Evolutionary conservation across 2,888 invertebrate species (phyloP).

Genomic region (Philopedon plagiatum): DNA sequence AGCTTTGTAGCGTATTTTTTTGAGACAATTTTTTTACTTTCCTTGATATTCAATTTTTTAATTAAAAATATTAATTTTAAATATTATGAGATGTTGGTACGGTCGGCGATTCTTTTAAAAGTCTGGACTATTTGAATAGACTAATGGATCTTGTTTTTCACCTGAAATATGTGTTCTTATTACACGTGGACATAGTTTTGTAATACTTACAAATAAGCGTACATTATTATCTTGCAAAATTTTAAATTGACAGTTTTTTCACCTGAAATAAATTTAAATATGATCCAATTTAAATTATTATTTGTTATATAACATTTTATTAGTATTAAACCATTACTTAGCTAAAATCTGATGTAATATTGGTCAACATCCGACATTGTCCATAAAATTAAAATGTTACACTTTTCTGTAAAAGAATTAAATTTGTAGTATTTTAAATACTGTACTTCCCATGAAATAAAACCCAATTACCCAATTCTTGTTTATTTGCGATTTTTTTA

Average conservation of each 20-base stretch:
- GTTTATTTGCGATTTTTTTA: background rate
- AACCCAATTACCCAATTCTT: background rate
- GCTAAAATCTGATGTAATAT: background rate
- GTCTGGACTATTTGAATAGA: too few relatives aligned
- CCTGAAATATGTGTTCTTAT: too few relatives aligned
- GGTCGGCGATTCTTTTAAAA: too few relatives aligned
- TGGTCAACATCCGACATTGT: constrained; percentile 13
- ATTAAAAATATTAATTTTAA: too few relatives aligned
- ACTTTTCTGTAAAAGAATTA: constrained; percentile 9
- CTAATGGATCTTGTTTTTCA: too few relatives aligned
- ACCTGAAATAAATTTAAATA: background rate
- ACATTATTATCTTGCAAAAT: background rate
- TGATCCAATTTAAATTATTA: background rate
- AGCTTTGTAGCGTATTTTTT: too few relatives aligned
- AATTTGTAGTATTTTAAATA: constrained; percentile 14
- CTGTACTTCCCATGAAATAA: background rate
- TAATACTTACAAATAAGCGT: too few relatives aligned
- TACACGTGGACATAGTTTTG: too few relatives aligned
- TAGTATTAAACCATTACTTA: background rate
- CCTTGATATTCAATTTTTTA: too few relatives aligned
- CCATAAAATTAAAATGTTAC: constrained; percentile 17
- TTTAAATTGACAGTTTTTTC: constrained; percentile 10
- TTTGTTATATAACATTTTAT: constrained; percentile 4
- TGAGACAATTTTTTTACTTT: too few relatives aligned
- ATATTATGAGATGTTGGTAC: too few relatives aligned